Base-by-base conservation (phyloP, 2,888 invertebrate genomes). In the Sminthurinus aureus region DNA sequence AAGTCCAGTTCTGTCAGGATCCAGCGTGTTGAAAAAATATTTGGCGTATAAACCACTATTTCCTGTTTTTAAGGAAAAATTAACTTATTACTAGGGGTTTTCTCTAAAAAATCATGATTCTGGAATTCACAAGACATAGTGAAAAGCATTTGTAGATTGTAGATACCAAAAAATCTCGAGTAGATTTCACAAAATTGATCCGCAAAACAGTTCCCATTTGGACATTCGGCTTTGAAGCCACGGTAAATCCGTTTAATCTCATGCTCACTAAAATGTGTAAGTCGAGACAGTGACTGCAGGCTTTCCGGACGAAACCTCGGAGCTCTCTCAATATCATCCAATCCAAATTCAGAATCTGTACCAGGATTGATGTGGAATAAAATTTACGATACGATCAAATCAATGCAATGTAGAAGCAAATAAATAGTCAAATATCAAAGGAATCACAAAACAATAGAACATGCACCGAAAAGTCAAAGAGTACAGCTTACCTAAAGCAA, bases 101-200 rank as follows among this genome's bases (percentile, higher is more conserved):
- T 52, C 8, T 13, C 8, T n/a, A n/a, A n/a, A n/a, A n/a, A n/a
- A n/a, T n/a, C n/a, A n/a, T n/a, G n/a, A n/a, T n/a, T n/a, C n/a
- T n/a, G n/a, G n/a, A n/a, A n/a, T n/a, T n/a, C n/a, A n/a, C n/a
- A n/a, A n/a, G n/a, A n/a, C n/a, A n/a, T n/a, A n/a, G n/a, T n/a
- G n/a, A n/a, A n/a, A n/a, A n/a, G n/a, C n/a, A n/a, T n/a, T n/a
- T n/a, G n/a, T n/a, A n/a, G n/a, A n/a, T n/a, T n/a, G n/a, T n/a
- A n/a, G n/a, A 98, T 98, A 38, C 38, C 38, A 91, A 98, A 98
- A 92, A 98, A 98, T 92, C 97, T 96, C 83, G 97, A 95, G 92
- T 98, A 98, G 90, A 98, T 98, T 91, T 96, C 93, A 92, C 97
- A 97, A 92, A 98, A 98, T 88, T 96, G 96, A 89, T 98, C 98